Percentiles rank a stretch among this genome's conserved stretches.
Conservation (phyloP, 1,140 invertebrate species). For the Manduca sexta region DNA sequence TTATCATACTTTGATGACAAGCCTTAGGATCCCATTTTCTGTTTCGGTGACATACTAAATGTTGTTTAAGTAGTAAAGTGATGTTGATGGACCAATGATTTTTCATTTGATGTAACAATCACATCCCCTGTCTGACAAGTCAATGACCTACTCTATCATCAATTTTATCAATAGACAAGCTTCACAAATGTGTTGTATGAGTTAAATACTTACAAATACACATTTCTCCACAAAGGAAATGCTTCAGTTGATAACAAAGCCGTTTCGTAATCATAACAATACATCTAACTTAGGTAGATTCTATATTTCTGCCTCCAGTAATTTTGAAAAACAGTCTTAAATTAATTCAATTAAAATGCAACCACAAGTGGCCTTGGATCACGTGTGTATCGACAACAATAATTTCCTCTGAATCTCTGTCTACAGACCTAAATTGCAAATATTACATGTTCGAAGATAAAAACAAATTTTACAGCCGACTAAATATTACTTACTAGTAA, state of each 20-base stretch:
- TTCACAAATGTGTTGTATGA: too few species aligned
- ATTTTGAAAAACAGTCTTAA: background rate
- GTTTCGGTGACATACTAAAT: too few species aligned
- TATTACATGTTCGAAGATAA: slow-evolving; percentile 6
- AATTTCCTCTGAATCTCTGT: slow-evolving; percentile 20
- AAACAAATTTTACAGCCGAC: background rate
- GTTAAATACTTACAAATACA: background rate
- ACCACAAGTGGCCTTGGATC: slow-evolving; percentile 22
- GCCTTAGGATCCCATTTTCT: too few species aligned
- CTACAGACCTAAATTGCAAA: slow-evolving; percentile 15
- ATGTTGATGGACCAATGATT: too few species aligned
- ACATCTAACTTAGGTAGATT: background rate
- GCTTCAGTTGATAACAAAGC: slow-evolving; percentile 8
- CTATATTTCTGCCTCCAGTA: background rate
- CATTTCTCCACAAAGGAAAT: slow-evolving; percentile 10
- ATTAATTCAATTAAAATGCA: slow-evolving; percentile 20
- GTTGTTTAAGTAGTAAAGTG: too few species aligned
- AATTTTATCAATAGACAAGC: too few species aligned
- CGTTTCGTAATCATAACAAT: slow-evolving; percentile 16
- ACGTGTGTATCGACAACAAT: slow-evolving; percentile 25
- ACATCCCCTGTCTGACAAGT: too few species aligned
- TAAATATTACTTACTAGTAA: background rate
- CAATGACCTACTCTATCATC: too few species aligned
- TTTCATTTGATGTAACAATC: too few species aligned
- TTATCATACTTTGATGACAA: too few species aligned